Percentiles rank a stretch among this genome's conserved stretches.
phyloP scores from a whole-genome alignment of 2,113 vertebrate genomes.

The Elanus axillaris region DNA sequence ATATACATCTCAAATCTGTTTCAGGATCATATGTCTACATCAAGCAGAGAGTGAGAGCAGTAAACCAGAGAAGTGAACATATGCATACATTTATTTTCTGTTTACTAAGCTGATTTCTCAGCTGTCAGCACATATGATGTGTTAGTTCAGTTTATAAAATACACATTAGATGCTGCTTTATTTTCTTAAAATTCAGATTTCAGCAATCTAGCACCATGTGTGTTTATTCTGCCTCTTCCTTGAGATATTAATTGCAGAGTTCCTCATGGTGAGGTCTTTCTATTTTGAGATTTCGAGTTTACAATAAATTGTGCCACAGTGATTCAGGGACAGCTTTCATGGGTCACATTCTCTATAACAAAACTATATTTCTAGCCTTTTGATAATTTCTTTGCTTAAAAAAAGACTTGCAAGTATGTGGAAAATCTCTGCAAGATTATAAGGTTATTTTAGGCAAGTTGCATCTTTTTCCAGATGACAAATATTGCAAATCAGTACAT shows the following conservation, averaged over 20 bases:
- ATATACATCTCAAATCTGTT: not conserved
- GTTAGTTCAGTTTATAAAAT: not conserved
- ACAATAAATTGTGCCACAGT: not conserved
- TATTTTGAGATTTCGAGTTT: not conserved
- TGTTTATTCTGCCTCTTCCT: not conserved
- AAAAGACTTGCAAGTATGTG: not conserved
- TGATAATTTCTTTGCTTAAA: not conserved
- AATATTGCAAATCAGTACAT: not conserved
- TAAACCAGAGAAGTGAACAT: not conserved
- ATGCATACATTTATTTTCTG: not conserved
- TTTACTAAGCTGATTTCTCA: not conserved
- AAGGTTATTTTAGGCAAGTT: not conserved
- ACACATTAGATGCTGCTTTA: not conserved
- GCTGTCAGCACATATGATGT: not conserved
- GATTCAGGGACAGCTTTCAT: not conserved
- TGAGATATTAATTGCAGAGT: not conserved
- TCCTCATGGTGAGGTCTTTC: not conserved
- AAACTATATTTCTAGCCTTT: not conserved
- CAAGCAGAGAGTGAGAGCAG: not conserved
- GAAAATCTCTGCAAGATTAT: not conserved
- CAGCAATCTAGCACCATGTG: accelerated
- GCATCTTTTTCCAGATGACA: not conserved
- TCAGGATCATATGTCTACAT: not conserved
- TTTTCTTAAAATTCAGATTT: not conserved
- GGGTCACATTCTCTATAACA: not conserved